These are phyloP conservation scores for Taxidea taxus DNA, from an alignment of 2,113 vertebrate species.

Conservation along the genomic window DNA sequence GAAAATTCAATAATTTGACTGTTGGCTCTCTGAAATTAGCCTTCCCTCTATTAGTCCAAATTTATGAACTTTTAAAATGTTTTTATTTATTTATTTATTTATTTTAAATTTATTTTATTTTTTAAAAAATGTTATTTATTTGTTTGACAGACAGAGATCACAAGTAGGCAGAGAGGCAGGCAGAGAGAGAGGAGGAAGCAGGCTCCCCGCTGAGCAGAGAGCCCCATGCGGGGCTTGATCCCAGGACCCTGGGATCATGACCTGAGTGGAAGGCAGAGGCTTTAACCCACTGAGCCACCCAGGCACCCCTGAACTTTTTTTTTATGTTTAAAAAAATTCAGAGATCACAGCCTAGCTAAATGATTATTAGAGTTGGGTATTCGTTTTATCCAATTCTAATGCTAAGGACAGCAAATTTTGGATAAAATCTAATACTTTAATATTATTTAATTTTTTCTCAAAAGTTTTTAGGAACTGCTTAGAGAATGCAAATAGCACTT, in stretches of 20 bases:
- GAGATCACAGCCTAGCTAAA: background rate
- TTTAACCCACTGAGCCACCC: too few relatives aligned
- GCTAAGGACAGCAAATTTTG: background rate
- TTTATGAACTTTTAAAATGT: background rate
- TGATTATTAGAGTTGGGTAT: background rate
- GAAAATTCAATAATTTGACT: background rate
- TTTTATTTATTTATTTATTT: too few relatives aligned
- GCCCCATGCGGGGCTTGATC: too few relatives aligned
- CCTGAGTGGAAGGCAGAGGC: too few relatives aligned
- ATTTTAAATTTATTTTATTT: too few relatives aligned
- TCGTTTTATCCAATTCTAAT: background rate
- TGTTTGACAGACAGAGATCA: too few relatives aligned
- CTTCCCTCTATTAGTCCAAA: background rate
- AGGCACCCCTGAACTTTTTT: too few relatives aligned
- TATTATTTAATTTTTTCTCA: background rate
- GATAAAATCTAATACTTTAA: background rate
- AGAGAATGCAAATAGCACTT: background rate
- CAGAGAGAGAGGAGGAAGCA: too few relatives aligned
- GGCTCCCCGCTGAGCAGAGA: too few relatives aligned
- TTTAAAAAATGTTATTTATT: too few relatives aligned
- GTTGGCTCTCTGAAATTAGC: background rate
- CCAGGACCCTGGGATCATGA: too few relatives aligned
- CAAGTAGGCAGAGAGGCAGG: too few relatives aligned
- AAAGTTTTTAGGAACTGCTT: background rate
- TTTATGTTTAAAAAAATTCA: background rate